A percentile compares a stretch with the other conserved stretches of the same genome.
phyloP scores from a whole-genome alignment of 2,113 vertebrate species.

The Eolophus roseicapilla region DNA sequence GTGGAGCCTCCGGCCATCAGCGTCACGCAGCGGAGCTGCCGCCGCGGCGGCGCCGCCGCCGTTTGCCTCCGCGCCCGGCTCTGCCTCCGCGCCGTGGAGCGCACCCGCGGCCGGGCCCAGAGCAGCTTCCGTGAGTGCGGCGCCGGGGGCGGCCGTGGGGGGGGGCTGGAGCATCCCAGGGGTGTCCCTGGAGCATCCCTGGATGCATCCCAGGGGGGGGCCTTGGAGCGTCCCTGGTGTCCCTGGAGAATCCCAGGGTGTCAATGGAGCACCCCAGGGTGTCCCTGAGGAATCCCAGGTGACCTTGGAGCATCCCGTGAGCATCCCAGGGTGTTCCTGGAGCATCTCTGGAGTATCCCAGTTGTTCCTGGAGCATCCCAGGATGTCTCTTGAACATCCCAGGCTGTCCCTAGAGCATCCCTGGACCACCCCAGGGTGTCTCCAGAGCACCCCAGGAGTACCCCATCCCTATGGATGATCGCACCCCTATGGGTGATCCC shows the following conservation, averaged over 20 bases:
- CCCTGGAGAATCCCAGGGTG: too few relatives aligned
- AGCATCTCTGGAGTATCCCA: too few relatives aligned
- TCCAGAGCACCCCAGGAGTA: background rate
- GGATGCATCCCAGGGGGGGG: background rate
- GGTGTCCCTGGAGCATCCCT: background rate
- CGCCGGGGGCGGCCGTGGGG: too few relatives aligned
- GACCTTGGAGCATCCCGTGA: too few relatives aligned
- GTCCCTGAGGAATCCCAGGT: too few relatives aligned
- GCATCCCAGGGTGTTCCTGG: too few relatives aligned
- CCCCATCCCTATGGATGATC: background rate
- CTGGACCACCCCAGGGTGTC: too few relatives aligned
- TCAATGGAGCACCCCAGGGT: background rate
- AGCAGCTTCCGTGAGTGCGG: background rate
- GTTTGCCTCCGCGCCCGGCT: constrained; percentile 82
- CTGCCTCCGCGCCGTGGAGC: constrained; percentile 82
- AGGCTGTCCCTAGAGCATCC: background rate
- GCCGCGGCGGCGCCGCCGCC: constrained; percentile 75
- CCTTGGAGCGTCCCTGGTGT: background rate
- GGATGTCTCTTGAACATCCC: too few relatives aligned
- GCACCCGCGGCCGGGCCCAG: constrained; percentile 24
- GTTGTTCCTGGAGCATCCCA: too few relatives aligned
- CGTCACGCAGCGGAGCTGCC: constrained; percentile 86
- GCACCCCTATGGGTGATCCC: background rate
- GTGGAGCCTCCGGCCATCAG: constrained; percentile 86
- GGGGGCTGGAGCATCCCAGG: background rate